A percentile compares a stretch with the other conserved stretches of the same genome.
These are phyloP conservation scores for Sebastes schlegelii DNA, from an alignment of 2,113 vertebrate species.

Conservation along the genomic window DNA sequence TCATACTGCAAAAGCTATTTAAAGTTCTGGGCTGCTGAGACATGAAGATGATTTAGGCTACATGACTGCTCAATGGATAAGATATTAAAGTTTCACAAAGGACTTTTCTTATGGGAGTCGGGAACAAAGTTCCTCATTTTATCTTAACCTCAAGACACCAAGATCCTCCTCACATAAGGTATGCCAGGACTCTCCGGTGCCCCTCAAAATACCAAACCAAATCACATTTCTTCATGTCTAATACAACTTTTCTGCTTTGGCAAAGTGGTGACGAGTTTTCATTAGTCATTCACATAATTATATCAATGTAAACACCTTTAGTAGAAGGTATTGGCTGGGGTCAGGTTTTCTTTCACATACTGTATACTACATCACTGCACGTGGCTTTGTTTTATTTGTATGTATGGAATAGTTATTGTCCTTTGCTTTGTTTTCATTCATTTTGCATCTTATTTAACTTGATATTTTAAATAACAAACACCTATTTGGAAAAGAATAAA, in stretches of 20 bases:
- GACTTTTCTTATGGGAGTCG: background rate
- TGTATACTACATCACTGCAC: background rate
- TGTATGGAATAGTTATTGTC: background rate
- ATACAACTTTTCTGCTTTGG: too few species aligned
- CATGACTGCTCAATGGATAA: background rate
- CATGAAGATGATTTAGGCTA: background rate
- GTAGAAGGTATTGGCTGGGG: too few species aligned
- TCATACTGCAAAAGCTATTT: conserved; percentile 2
- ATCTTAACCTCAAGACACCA: too few species aligned
- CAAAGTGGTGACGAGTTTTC: too few species aligned
- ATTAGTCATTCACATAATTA: too few species aligned
- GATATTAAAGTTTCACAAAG: background rate
- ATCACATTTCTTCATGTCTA: too few species aligned
- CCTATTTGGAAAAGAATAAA: too few species aligned
- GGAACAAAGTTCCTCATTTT: too few species aligned
- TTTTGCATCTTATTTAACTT: background rate
- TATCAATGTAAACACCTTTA: too few species aligned
- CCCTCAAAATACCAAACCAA: too few species aligned
- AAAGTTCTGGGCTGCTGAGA: conserved; percentile 1
- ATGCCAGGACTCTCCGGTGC: too few species aligned
- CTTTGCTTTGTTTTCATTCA: background rate
- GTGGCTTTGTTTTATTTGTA: background rate
- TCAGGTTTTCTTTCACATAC: background rate
- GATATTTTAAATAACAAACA: background rate
- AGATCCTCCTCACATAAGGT: background rate